Base-by-base conservation (phyloP, 2,888 invertebrate species). In the Cheilosia grossa region DNA sequence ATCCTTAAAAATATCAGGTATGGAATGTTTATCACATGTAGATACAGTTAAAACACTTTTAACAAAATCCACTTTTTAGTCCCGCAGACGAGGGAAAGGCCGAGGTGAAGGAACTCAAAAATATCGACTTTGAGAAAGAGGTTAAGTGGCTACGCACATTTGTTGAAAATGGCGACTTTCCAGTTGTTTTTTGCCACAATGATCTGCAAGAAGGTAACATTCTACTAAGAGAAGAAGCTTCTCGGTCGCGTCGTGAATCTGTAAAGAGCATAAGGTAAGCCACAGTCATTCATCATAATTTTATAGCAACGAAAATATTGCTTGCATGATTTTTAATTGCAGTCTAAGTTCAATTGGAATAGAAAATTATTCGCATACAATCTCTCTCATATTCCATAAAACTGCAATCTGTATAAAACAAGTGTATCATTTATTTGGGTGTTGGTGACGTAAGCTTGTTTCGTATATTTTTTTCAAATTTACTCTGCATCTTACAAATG, bases 151-250 rank as follows among this genome's bases (percentile, higher is more conserved):
- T 97, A 42, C 95, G 94, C 92, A 93, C 94, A 82, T 93, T 93
- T 67, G 90, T 95, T 5, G 93, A 93, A 0, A 90, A 92, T 0
- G 93, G 94, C 0, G 93, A 94, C 0, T 97, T 96, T 49, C 97
- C 97, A 0, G 97, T 98, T 0, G 95, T 97, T 0, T 98, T 98
- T 92, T 98, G 97, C 88, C 98, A 98, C 91, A 98, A 98, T 90
- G 98, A 98, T 90, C 93, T 98, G 93, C 98, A 98, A 91, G 98
- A 98, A 93, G 98, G 94, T 37, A 94, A 94, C 89, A 94, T 94
- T 53, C 89, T 94, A 0, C 79, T 94, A 0, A 89, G 93, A 27
- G 93, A 94, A 86, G 87, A 88, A 4, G 66, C 82, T 21, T 69
- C 81, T 21, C 87, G 87, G 54, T 87, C 88, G 4, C 88, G 88